Percentiles rank a stretch among this genome's conserved stretches.
Evolutionary conservation across 2,113 vertebrate species (phyloP).

Genomic region (Coptodon bakossiorum): DNA sequence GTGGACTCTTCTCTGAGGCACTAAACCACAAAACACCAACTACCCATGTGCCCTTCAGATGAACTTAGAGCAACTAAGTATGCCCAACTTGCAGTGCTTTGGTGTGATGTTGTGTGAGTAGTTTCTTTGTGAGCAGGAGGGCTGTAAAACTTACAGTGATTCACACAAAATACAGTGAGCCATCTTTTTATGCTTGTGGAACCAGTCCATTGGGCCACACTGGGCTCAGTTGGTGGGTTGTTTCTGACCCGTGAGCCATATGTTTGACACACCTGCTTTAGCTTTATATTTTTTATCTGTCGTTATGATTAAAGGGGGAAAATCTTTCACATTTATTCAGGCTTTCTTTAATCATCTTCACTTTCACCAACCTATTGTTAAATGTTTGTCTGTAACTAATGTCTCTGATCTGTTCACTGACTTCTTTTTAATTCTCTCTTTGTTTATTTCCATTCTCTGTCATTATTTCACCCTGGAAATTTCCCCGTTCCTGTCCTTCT

Average conservation of each 20-base stretch:
- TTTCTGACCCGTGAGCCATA: background rate
- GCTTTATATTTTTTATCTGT: background rate
- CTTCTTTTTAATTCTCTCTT: background rate
- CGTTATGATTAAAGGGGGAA: background rate
- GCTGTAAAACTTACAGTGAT: fast-evolving
- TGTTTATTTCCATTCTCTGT: background rate
- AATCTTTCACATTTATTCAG: background rate
- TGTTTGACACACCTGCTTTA: background rate
- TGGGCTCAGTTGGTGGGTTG: background rate
- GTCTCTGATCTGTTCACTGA: background rate
- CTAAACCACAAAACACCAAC: background rate
- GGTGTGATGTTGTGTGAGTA: background rate
- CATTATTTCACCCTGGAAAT: background rate
- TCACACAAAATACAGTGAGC: background rate
- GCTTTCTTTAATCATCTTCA: background rate
- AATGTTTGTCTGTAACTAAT: background rate
- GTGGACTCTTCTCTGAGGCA: background rate
- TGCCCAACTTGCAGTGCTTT: background rate
- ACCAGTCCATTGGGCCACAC: background rate
- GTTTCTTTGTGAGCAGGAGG: background rate
- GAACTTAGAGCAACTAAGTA: background rate
- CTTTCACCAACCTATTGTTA: background rate
- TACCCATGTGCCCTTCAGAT: background rate
- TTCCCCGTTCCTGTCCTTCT: background rate
- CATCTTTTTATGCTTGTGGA: background rate